Evolutionary conservation across 2,797 vertebrate genomes (phyloP).

Genomic region (Hypotaenidia okinawae): DNA sequence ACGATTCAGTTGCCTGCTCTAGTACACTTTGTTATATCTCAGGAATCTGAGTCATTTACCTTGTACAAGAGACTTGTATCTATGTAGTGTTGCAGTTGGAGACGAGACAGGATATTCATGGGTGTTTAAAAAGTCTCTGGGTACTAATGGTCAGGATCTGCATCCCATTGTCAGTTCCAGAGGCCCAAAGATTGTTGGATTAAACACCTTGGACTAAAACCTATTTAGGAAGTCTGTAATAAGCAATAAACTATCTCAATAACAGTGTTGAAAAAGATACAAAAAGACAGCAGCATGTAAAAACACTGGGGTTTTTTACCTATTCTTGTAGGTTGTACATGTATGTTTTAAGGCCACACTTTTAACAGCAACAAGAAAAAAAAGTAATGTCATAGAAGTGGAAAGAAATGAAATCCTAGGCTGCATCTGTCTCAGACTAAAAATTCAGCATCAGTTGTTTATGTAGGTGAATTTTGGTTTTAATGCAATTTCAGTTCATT

Average conservation of each 20-base stretch:
- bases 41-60: background rate
- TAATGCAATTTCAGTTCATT: background rate
- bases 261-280: background rate
- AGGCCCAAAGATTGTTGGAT: background rate
- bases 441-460: background rate
- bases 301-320: background rate
- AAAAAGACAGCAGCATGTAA: background rate
- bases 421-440: background rate
- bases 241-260: background rate
- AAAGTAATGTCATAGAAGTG: background rate
- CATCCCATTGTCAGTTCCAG: background rate
- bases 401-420: background rate
- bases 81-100: background rate
- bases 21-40: background rate
- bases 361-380: background rate
- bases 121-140: background rate
- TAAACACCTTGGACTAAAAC: background rate
- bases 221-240: background rate
- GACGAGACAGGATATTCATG: background rate
- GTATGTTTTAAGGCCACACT: background rate
- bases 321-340: background rate
- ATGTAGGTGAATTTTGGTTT: background rate
- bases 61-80: background rate
- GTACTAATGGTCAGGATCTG: background rate
- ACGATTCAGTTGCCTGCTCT: background rate